Conservation (phyloP, 2,113 vertebrate species). For the Nibea albiflora region DNA sequence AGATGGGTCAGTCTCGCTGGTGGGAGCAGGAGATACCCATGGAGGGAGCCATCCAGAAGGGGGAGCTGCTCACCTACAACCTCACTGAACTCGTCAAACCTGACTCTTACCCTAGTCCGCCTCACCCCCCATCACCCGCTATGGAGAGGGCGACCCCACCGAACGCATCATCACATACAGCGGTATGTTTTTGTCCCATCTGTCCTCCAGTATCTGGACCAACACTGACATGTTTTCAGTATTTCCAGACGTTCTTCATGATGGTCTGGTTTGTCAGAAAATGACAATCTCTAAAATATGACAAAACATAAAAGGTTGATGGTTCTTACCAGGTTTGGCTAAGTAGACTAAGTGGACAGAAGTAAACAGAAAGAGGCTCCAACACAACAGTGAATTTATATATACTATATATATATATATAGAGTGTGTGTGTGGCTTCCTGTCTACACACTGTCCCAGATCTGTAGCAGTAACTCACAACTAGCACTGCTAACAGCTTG, state of each 20-base stretch:
- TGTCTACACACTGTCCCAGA: conserved; percentile 30
- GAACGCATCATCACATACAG: conserved; percentile 76
- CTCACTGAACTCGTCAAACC: conserved; percentile 76
- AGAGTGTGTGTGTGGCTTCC: neutral
- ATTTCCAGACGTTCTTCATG: too few relatives aligned
- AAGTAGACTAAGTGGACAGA: too few relatives aligned
- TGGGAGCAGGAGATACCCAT: conserved; percentile 80
- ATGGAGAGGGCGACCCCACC: conserved; percentile 74
- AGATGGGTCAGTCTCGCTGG: conserved; percentile 75
- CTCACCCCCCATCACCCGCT: conserved; percentile 80
- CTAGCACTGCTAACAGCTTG: conserved; percentile 19
- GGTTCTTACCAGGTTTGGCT: too few relatives aligned
- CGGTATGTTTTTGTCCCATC: conserved; percentile 32
- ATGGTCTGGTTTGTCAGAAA: too few relatives aligned
- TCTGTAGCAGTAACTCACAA: conserved; percentile 17
- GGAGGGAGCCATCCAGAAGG: conserved; percentile 69
- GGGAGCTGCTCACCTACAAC: conserved; percentile 78
- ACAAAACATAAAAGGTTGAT: too few relatives aligned
- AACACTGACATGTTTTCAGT: too few relatives aligned
- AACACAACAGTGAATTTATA: too few relatives aligned
- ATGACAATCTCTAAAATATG: too few relatives aligned
- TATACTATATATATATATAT: too few relatives aligned
- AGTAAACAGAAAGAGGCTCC: too few relatives aligned
- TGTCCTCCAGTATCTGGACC: neutral
- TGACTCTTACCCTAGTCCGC: conserved; percentile 76